Conservation (phyloP, 1,140 invertebrate genomes). For the Eulimnadia texana region DNA sequence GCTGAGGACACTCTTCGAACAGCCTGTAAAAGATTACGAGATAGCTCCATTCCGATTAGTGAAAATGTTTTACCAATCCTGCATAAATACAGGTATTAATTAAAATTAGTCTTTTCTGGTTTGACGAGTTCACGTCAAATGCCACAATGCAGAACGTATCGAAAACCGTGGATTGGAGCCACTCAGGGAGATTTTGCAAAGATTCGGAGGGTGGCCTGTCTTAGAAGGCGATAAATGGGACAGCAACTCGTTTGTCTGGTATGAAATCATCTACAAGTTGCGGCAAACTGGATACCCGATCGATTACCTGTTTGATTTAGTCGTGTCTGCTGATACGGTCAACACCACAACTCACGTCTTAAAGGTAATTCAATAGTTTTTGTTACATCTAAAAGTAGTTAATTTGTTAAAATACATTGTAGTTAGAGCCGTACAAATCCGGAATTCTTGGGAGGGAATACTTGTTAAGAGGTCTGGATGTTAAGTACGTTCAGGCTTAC, state of each 20-base stretch:
- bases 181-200: constrained; percentile 47
- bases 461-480: constrained; percentile 62
- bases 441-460: too few relatives aligned
- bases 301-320: constrained; percentile 82
- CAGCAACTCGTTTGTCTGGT: constrained; percentile 56
- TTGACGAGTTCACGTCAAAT: background rate
- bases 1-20: constrained; percentile 53
- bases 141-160: constrained; percentile 41
- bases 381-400: too few relatives aligned
- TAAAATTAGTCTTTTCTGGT: too few relatives aligned
- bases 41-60: constrained; percentile 54
- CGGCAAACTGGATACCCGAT: constrained; percentile 63
- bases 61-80: constrained; percentile 64
- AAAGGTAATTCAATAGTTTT: too few relatives aligned
- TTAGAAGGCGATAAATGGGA: constrained; percentile 62
- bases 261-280: constrained; percentile 64
- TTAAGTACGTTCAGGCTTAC: constrained; percentile 63
- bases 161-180: constrained; percentile 54
- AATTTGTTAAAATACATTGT: too few relatives aligned
- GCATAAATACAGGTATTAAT: constrained; percentile 56
- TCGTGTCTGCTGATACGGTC: constrained; percentile 75
- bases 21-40: constrained; percentile 41
- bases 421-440: too few relatives aligned
- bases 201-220: constrained; percentile 82
- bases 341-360: too few relatives aligned